phyloP scores from a whole-genome alignment of 2,113 vertebrate genomes.

The Garra rufa region DNA sequence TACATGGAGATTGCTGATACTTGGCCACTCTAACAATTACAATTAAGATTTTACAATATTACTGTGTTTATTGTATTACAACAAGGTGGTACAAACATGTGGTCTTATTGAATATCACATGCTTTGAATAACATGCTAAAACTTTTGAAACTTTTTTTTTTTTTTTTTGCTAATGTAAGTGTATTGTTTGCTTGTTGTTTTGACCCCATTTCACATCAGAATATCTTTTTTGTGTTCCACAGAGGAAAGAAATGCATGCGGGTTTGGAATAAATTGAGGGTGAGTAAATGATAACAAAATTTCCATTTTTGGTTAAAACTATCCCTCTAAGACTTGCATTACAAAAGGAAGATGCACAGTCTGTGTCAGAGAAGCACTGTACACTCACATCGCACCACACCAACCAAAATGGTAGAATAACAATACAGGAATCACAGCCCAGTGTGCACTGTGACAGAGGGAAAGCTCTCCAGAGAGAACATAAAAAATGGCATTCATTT shows the following conservation, averaged over 20 bases:
- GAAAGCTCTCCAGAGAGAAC: slow-evolving; percentile 32
- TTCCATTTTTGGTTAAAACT: neutral
- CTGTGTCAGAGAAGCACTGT: slow-evolving; percentile 26
- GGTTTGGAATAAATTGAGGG: neutral
- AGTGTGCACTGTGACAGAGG: neutral
- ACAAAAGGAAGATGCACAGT: slow-evolving; percentile 37
- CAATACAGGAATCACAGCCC: slow-evolving; percentile 8
- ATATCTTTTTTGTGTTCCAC: neutral
- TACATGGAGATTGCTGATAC: too few species aligned
- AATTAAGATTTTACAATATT: too few species aligned
- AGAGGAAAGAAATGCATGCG: neutral
- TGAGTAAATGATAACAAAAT: neutral
- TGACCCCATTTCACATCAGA: neutral
- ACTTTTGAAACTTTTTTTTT: too few species aligned
- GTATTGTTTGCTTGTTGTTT: neutral
- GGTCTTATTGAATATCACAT: neutral
- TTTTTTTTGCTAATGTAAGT: neutral
- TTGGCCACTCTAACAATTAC: too few species aligned
- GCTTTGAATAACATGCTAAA: neutral
- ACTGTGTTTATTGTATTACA: too few species aligned
- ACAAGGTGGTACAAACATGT: neutral
- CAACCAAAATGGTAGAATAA: slow-evolving; percentile 11
- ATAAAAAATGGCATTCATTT: slow-evolving; percentile 14
- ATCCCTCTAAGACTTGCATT: neutral
- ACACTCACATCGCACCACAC: slow-evolving; percentile 28